Evolutionary conservation across 2,113 vertebrate genomes (phyloP).

Genomic region (Promerops cafer): DNA sequence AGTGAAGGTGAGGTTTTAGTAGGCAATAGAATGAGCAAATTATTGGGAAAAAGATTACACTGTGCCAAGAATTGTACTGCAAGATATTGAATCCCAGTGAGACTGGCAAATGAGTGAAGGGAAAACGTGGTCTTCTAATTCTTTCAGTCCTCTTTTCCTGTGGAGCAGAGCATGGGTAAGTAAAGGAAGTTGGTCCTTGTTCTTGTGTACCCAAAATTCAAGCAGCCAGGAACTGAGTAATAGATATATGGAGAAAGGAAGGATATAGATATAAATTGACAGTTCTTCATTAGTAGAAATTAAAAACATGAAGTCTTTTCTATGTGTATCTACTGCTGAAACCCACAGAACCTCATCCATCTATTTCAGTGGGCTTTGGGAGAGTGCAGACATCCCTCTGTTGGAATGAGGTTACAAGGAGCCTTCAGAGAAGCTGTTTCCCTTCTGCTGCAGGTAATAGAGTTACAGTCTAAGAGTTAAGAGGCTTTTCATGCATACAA

Average conservation of each 20-base stretch:
- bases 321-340: accelerated
- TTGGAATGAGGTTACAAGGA: not conserved
- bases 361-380: not conserved
- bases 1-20: not conserved
- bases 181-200: not conserved
- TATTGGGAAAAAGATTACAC: not conserved
- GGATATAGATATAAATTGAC: not conserved
- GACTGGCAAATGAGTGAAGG: not conserved
- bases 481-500: not conserved
- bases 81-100: not conserved
- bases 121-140: not conserved
- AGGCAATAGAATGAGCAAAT: not conserved
- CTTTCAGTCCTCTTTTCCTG: not conserved
- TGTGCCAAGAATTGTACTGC: not conserved
- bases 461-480: not conserved
- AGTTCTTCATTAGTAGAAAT: not conserved
- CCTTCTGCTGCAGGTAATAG: not conserved
- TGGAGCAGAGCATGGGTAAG: not conserved
- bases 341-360: not conserved
- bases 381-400: not conserved
- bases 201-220: not conserved
- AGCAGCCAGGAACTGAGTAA: not conserved
- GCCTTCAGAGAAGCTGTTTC: not conserved
- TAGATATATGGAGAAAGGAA: not conserved
- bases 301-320: not conserved